Base-by-base conservation (phyloP, 2,797 vertebrate species). In the Malacoctenus gilli region DNA sequence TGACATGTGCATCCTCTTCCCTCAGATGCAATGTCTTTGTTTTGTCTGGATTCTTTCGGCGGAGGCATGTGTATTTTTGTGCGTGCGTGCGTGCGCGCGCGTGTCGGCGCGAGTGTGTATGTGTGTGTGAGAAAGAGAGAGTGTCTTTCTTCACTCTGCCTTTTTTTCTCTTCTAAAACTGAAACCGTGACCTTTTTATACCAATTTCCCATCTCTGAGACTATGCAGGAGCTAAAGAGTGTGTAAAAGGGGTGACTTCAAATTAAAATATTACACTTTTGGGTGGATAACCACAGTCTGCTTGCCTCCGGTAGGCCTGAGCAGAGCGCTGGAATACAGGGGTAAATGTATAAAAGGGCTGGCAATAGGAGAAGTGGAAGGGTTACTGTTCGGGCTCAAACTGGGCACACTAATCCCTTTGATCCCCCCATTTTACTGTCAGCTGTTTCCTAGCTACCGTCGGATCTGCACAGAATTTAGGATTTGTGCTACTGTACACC, bases 371-470 rank as follows among this genome's bases (percentile, higher is more conserved):
- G 78, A 64, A 77, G 69, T 64, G 73, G 80, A 82, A 71, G 84
- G 86, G 84, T 82, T 85, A 82, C 75, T 79, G 82, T 87, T 86
- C 82, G 75, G 79, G 74, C 82, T 85, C 85, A 83, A 87, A 86
- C 85, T 75, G 83, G 86, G 78, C 82, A 61, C 70, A 41, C 78
- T 90, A 90, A 88, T 90, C 88, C 75, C 74, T 75, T 72, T 91
- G 87, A 86, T 83, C 82, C 87, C 82, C 71, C 82, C 76, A 82
- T 86, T 88, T 89, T 87, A 86, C 85, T 82, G 88, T 90, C 86
- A 90, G 87, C 88, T 86, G 84, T 91, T 90, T 91, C 87, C 86
- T 82, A 87, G 85, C 86, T 84, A 82, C 82, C 59, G 47, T 75
- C 58, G 63, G 72, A 86, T 89, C 78, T 68, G 80, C 78, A 82